Base-by-base conservation (phyloP, 35 echinoderm and acorn worm genomes). In the Lytechinus pictus region DNA sequence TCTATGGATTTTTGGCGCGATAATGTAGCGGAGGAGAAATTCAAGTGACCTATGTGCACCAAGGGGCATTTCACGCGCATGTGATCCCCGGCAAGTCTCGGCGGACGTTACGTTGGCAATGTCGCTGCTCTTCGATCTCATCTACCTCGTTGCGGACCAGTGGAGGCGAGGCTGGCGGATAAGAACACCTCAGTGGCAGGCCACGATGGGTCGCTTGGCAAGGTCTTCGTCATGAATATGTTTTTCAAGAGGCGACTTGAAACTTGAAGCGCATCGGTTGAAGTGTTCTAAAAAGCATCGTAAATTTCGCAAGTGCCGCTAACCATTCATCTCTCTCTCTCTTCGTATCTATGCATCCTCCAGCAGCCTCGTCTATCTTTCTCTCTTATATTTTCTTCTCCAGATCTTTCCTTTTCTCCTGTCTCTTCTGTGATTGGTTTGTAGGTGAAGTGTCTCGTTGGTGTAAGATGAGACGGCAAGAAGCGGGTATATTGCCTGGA, bases 291-390 rank as follows among this genome's bases (percentile, higher is more conserved):
- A 90, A 90, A 90, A 90, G 88, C 88, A 28, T 90, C 88, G 88
- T 90, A 90, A 90, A 90, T 51, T 21, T 90, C 88, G 88, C n/a
- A 90, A 90, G 88, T 90, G 88, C 88, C 88, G 88, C 88, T 90
- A 90, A 90, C 88, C 88, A 90, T 90, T 90, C 88, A 90, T 90
- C 88, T 52, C 52, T 52, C 88, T 90, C 88, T 90, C 88, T 88
- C 86, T 6, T 88, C n/a, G 4, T 24, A 9, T 90, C 52, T 21
- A 12, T 33, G 14, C 52, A 44, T 90, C 88, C 52, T 52, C 88
- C 88, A 90, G 28, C 88, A 44, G 16, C 52, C 27, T 44, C 33
- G 33, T 44, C 52, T 90, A 4, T 90, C 88, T 52, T 27, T 90
- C 24, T 54, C 28, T 28, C 88, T 90, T 90, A 28, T 90, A 11